These are phyloP conservation scores for Drosophila arizonae DNA, from an alignment of 1,140 invertebrate genomes.

Conservation along the genomic window DNA sequence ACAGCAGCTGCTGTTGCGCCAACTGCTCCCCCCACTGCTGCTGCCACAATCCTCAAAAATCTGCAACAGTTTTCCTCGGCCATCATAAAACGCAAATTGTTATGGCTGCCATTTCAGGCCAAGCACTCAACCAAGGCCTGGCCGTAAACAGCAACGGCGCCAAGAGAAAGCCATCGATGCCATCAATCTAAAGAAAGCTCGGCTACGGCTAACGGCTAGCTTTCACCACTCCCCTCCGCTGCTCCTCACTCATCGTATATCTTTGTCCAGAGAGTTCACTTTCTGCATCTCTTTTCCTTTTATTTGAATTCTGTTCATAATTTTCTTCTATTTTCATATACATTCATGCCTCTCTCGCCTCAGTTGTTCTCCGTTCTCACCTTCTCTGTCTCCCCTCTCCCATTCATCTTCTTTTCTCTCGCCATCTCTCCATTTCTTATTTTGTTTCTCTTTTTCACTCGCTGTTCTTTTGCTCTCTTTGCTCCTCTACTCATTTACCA, in stretches of 20 bases:
- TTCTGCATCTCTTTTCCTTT: no score
- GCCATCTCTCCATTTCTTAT: not conserved
- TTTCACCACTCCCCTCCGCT: not conserved
- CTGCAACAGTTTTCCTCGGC: slow-evolving; percentile 46
- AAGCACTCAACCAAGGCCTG: slow-evolving; percentile 46
- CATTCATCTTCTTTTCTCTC: not conserved
- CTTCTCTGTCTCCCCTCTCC: no score
- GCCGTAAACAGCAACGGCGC: slow-evolving; percentile 38
- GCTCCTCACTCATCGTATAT: not conserved
- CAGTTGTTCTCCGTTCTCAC: no score
- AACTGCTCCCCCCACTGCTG: not conserved
- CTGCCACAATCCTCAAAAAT: slow-evolving; percentile 15
- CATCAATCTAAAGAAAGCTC: slow-evolving; percentile 13
- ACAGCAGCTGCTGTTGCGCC: slow-evolving; percentile 9
- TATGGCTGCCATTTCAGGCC: slow-evolving; percentile 31
- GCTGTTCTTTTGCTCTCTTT: no score
- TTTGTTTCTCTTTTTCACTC: not conserved
- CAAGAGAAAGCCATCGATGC: slow-evolving; percentile 4
- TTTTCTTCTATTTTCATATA: no score
- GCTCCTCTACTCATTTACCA: no score
- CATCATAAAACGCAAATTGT: slow-evolving; percentile 65
- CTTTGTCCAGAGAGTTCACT: no score
- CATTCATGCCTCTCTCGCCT: no score
- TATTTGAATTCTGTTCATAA: no score
- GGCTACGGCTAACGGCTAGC: not conserved